phyloP scores from a whole-genome alignment of 2,113 vertebrate species.

The Marmota flaviventris region DNA sequence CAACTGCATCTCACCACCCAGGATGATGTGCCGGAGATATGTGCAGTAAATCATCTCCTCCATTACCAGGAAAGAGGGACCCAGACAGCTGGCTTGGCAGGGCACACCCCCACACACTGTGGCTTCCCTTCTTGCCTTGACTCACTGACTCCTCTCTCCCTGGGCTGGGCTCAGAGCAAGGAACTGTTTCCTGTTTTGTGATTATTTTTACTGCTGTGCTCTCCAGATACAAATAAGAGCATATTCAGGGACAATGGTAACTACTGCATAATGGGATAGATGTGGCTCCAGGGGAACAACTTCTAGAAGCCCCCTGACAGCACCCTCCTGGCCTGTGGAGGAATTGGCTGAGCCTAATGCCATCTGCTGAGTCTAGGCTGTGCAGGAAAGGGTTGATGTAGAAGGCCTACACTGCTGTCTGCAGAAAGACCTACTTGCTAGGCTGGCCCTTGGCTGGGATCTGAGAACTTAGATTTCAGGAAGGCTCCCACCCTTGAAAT shows the following conservation, averaged over 20 bases:
- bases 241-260: not conserved
- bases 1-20: not conserved
- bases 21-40: not conserved
- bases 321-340: not conserved
- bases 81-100: not conserved
- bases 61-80: not conserved
- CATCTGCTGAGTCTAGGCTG: not conserved
- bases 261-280: not conserved
- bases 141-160: not conserved
- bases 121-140: not conserved
- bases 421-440: not conserved
- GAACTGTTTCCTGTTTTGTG: not conserved
- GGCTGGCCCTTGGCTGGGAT: not conserved
- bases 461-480: no score
- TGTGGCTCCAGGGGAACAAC: not conserved
- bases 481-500: no score
- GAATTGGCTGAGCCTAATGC: not conserved
- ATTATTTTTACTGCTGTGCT: not conserved
- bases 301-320: not conserved
- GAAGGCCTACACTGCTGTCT: not conserved
- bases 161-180: not conserved
- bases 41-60: not conserved
- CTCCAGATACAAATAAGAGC: not conserved
- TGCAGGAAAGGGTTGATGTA: not conserved
- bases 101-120: not conserved